These are phyloP conservation scores for Notothenia coriiceps DNA, from an alignment of 2,113 vertebrate genomes.

Conservation along the genomic window DNA sequence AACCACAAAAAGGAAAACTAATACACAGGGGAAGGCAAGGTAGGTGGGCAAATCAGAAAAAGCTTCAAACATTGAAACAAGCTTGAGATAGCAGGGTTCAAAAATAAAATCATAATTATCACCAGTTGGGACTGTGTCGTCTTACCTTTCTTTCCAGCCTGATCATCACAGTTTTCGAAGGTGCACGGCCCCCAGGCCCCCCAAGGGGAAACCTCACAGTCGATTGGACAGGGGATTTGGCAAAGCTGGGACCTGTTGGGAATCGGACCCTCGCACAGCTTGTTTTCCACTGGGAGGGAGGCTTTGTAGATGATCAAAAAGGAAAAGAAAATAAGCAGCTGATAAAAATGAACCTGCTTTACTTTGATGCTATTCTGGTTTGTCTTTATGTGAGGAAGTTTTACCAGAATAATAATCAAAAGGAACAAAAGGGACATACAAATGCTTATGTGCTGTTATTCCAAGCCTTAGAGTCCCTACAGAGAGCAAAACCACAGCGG, in stretches of 20 bases:
- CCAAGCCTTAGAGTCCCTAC: conserved; percentile 30
- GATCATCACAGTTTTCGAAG: conserved; percentile 95
- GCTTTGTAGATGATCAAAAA: conserved; percentile 78
- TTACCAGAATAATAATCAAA: neutral
- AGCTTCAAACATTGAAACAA: neutral
- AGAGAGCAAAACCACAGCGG: conserved; percentile 23
- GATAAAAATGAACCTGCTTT: conserved; percentile 11
- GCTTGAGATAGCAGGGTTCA: neutral
- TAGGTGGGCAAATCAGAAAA: neutral
- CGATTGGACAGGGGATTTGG: conserved; percentile 92
- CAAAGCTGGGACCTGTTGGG: conserved; percentile 94
- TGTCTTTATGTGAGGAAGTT: neutral
- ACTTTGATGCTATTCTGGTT: conserved; percentile 31
- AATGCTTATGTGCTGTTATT: conserved; percentile 52
- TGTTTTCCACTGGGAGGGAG: conserved; percentile 90
- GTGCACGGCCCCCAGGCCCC: conserved; percentile 97
- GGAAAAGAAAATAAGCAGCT: neutral
- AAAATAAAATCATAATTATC: neutral
- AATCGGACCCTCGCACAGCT: conserved; percentile 85
- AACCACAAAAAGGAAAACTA: neutral
- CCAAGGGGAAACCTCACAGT: conserved; percentile 94
- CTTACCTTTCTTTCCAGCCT: conserved; percentile 93
- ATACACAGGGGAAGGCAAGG: neutral
- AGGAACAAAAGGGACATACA: conserved; percentile 8
- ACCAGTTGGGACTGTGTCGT: neutral